A percentile compares a stretch with the other conserved stretches of the same genome.
phyloP scores from a whole-genome alignment of 2,888 invertebrate species.

The Tigriopus californicus region DNA sequence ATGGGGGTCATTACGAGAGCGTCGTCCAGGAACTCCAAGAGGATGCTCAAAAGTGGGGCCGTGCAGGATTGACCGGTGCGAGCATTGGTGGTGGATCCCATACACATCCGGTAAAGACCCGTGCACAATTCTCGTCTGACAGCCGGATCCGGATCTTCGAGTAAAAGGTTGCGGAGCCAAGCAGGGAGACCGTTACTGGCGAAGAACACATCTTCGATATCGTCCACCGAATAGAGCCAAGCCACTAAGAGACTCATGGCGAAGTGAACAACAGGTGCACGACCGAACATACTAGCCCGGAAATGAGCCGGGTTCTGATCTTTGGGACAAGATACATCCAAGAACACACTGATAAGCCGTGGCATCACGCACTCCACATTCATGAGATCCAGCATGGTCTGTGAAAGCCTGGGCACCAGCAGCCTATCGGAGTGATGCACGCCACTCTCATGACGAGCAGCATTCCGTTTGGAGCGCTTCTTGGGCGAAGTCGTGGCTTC shows the following conservation, averaged over 20 bases:
- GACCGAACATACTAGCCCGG: conserved; percentile 78
- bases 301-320: conserved; percentile 51
- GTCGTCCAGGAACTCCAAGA: conserved; percentile 57
- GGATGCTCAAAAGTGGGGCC: conserved; percentile 57
- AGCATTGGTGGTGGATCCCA: conserved; percentile 34
- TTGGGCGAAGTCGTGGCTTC: neutral
- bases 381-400: conserved; percentile 56
- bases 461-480: conserved; percentile 19
- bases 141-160: conserved; percentile 80
- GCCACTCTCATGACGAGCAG: conserved; percentile 22
- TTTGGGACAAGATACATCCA: conserved; percentile 55
- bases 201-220: conserved; percentile 54
- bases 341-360: conserved; percentile 63
- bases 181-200: conserved; percentile 44
- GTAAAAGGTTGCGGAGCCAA: conserved; percentile 64
- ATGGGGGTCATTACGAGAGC: conserved; percentile 66
- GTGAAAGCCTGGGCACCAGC: conserved; percentile 42
- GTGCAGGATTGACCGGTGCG: conserved; percentile 27
- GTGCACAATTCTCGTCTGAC: conserved; percentile 79
- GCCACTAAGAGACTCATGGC: conserved; percentile 79
- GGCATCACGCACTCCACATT: conserved; percentile 62
- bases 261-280: conserved; percentile 78
- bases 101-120: conserved; percentile 68
- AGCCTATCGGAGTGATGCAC: conserved; percentile 37
- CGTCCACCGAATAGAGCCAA: conserved; percentile 71